phyloP scores from a whole-genome alignment of 2,888 invertebrate species.

The Azorinus chamasolen region DNA sequence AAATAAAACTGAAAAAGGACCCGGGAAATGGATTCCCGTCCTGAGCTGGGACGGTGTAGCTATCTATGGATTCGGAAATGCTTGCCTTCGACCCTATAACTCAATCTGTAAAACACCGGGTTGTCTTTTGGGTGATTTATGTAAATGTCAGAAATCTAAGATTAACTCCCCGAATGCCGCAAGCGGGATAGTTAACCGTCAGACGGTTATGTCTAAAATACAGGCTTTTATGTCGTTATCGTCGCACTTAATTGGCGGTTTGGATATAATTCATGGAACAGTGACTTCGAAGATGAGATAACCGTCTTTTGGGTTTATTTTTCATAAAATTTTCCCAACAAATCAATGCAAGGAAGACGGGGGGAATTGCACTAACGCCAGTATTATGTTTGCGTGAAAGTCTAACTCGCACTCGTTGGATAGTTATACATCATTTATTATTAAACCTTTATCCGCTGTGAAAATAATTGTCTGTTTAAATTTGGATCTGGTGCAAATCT shows the following conservation, averaged over 20 bases:
- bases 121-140: constrained; percentile 54
- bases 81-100: constrained; percentile 15
- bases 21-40: too few relatives aligned
- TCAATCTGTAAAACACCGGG: constrained; percentile 37
- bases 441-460: too few relatives aligned
- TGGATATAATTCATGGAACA: constrained; percentile 51
- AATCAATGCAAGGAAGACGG: not conserved
- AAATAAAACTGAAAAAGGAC: too few relatives aligned
- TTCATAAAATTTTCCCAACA: constrained; percentile 3
- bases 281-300: constrained; percentile 47
- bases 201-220: constrained; percentile 42
- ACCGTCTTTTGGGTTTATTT: constrained; percentile 22
- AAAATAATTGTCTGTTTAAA: too few relatives aligned
- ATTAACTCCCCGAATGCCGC: constrained; percentile 54
- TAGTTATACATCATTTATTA: too few relatives aligned
- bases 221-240: constrained; percentile 55
- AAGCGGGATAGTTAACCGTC: constrained; percentile 48
- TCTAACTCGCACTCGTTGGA: too few relatives aligned
- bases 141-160: constrained; percentile 46
- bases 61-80: not conserved
- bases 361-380: too few relatives aligned
- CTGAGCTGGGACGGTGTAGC: too few relatives aligned
- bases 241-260: constrained; percentile 56
- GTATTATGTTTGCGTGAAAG: too few relatives aligned
- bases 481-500: too few relatives aligned